phyloP scores from a whole-genome alignment of 2,797 vertebrate species.

The Falco concolor region DNA sequence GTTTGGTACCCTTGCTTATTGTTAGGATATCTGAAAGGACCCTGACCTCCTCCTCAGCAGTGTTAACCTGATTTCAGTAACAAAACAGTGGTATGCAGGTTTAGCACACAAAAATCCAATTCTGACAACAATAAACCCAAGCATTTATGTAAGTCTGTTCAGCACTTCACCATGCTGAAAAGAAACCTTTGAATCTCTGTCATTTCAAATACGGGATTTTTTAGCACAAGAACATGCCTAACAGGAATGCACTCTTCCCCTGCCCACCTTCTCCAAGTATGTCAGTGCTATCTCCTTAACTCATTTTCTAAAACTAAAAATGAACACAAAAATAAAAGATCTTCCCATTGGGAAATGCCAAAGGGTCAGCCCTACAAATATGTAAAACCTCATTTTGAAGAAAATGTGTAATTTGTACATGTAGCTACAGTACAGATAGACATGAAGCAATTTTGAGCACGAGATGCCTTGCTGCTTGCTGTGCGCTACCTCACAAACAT shows the following conservation, averaged over 20 bases:
- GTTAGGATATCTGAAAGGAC: background rate
- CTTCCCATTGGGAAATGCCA: background rate
- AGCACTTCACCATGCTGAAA: background rate
- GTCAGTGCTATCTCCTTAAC: background rate
- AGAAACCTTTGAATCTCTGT: background rate
- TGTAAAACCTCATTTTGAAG: background rate
- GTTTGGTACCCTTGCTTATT: background rate
- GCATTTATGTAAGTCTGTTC: background rate
- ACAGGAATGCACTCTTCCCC: background rate
- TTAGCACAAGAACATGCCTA: background rate
- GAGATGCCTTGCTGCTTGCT: background rate
- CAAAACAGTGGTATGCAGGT: background rate
- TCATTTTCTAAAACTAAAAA: background rate
- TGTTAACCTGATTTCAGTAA: background rate
- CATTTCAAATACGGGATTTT: background rate
- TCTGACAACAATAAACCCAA: background rate
- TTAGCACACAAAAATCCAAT: background rate
- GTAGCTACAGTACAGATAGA: background rate
- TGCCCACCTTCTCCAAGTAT: background rate
- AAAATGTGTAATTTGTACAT: background rate
- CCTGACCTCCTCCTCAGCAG: background rate
- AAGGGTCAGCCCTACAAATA: background rate
- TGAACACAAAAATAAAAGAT: background rate
- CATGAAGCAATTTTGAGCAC: background rate
- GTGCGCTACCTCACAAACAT: background rate